Evolutionary conservation across 1,140 invertebrate genomes (phyloP).

Genomic region (Saxidomus purpurata): DNA sequence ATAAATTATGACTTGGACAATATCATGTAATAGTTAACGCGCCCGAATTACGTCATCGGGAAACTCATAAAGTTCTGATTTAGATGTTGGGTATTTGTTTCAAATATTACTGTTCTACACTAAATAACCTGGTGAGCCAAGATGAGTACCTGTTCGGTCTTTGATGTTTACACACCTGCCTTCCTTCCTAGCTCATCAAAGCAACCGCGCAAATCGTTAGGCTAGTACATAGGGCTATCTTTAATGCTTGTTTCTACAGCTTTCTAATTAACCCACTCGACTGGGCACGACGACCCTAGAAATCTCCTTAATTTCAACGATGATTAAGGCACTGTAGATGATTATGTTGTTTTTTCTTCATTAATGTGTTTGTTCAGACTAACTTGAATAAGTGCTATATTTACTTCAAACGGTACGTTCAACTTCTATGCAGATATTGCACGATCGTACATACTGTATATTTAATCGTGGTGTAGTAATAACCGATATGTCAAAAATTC

Average conservation of each 20-base stretch:
- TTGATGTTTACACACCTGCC: neutral
- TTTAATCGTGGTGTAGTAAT: no score
- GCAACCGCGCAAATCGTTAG: neutral
- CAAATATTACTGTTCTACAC: neutral
- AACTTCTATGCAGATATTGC: no score
- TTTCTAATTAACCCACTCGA: neutral
- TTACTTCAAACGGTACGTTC: no score
- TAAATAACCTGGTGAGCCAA: neutral
- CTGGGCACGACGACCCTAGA: neutral
- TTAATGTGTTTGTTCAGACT: no score
- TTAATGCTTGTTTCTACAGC: neutral
- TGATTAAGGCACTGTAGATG: neutral
- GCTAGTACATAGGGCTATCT: neutral
- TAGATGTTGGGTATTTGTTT: neutral
- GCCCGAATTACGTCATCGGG: neutral
- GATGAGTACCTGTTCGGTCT: neutral
- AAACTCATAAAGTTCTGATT: slow-evolving; percentile 4
- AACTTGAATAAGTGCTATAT: no score
- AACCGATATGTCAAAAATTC: no score
- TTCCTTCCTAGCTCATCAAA: neutral
- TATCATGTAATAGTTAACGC: no score
- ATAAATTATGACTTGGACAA: no score
- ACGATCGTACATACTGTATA: no score
- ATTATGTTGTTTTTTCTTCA: no score
- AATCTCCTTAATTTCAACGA: neutral